phyloP scores from a whole-genome alignment of 2,888 invertebrate species.

The Junonia oenone region DNA sequence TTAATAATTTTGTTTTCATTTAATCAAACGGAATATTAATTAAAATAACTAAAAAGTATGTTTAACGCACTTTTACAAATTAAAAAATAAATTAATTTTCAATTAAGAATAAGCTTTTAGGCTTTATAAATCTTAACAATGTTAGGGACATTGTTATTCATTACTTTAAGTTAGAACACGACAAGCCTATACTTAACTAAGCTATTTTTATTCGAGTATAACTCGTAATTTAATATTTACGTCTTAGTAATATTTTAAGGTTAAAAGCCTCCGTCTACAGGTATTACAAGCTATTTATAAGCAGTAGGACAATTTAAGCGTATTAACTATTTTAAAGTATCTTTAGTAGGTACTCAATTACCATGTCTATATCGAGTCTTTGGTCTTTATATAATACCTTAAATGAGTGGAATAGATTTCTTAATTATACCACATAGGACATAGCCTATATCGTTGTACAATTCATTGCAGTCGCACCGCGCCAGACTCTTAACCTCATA shows the following conservation, averaged over 20 bases:
- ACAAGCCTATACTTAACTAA: neutral
- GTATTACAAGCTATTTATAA: slow-evolving; percentile 33
- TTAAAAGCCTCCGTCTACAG: slow-evolving; percentile 33
- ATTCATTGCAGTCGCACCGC: slow-evolving; percentile 42
- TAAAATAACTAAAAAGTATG: no score
- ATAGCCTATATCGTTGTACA: slow-evolving; percentile 58
- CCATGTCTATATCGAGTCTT: slow-evolving; percentile 42
- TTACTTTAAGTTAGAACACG: neutral
- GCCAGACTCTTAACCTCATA: slow-evolving; percentile 36
- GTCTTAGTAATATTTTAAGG: slow-evolving; percentile 31
- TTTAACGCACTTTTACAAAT: neutral
- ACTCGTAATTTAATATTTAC: slow-evolving; percentile 25
- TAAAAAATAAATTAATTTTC: neutral
- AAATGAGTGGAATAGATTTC: slow-evolving; percentile 48
- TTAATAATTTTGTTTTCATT: no score
- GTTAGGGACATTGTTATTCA: neutral
- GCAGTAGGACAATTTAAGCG: slow-evolving; percentile 41
- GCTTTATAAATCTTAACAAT: neutral
- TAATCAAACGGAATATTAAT: no score
- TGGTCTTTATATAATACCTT: slow-evolving; percentile 41
- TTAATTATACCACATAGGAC: slow-evolving; percentile 44
- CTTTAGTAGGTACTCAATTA: slow-evolving; percentile 34
- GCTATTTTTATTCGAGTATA: neutral
- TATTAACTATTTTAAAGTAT: slow-evolving; percentile 35
- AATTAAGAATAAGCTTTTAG: neutral